Conservation (phyloP, 2,113 vertebrate genomes). For the Antechinus flavipes region DNA sequence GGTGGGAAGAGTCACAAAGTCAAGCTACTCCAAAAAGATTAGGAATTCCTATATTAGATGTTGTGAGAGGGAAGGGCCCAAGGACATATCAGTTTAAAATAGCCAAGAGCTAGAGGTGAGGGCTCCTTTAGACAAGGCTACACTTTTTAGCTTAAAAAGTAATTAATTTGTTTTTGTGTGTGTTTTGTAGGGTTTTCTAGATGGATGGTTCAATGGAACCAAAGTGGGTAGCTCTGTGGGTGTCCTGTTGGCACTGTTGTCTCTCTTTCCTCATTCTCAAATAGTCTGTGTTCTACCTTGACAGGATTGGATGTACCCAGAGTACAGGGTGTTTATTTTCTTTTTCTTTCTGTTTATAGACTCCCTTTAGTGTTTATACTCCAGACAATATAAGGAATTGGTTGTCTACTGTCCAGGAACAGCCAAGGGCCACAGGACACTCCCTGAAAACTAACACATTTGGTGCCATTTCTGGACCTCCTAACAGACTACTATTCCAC, state of each 20-base stretch:
- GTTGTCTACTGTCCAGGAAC: background rate
- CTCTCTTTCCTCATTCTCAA: background rate
- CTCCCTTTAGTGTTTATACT: background rate
- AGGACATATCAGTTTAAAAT: background rate
- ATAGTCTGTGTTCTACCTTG: constrained; percentile 31
- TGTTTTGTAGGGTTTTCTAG: background rate
- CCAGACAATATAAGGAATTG: constrained; percentile 20
- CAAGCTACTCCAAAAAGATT: constrained; percentile 5
- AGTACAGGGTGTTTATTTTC: background rate
- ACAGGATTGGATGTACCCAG: constrained; percentile 15
- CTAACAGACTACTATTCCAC: background rate
- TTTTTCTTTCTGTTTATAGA: constrained; percentile 1
- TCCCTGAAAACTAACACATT: constrained; percentile 27
- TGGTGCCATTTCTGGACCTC: constrained; percentile 14
- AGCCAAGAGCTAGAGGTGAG: background rate
- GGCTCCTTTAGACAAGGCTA: background rate
- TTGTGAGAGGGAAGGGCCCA: background rate
- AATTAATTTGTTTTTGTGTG: background rate
- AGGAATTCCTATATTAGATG: background rate
- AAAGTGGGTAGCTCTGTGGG: constrained; percentile 7
- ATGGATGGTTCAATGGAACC: background rate
- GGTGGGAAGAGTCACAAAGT: background rate
- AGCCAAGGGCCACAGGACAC: constrained; percentile 10
- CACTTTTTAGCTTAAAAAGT: constrained; percentile 30
- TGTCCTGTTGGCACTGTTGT: background rate